These are phyloP conservation scores for Clarias magur DNA, from an alignment of 2,113 vertebrate species.

Conservation along the genomic window DNA sequence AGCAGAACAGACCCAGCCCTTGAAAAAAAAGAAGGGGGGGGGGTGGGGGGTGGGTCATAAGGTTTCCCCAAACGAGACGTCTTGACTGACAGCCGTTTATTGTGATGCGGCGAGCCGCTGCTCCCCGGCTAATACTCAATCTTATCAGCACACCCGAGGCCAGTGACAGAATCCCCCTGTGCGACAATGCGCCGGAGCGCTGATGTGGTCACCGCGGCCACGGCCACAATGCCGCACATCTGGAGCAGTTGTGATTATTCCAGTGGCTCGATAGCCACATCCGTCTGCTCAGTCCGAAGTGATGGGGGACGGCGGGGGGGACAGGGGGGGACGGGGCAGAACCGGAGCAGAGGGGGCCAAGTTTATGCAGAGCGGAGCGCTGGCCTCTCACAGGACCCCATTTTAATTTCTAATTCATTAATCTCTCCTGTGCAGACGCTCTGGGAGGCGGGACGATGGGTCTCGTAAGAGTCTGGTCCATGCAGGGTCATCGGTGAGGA, in stretches of 20 bases:
- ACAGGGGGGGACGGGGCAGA: neutral
- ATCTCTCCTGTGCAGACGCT: slow-evolving; percentile 43
- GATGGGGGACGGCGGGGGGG: neutral
- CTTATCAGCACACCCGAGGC: slow-evolving; percentile 49
- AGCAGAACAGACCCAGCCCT: slow-evolving; percentile 4
- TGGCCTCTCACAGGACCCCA: slow-evolving; percentile 43
- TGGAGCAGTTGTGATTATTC: slow-evolving; percentile 43
- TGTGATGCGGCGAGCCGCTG: slow-evolving; percentile 42
- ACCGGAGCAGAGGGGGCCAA: neutral
- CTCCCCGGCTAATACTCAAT: slow-evolving; percentile 27
- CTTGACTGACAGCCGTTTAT: slow-evolving; percentile 53
- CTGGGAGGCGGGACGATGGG: neutral
- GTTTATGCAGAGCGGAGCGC: slow-evolving; percentile 36
- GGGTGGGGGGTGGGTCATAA: slow-evolving; percentile 30
- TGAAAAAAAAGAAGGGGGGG: slow-evolving; percentile 13
- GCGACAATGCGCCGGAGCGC: slow-evolving; percentile 29
- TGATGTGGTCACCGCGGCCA: slow-evolving; percentile 33
- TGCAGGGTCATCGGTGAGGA: neutral
- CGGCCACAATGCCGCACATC: slow-evolving; percentile 37
- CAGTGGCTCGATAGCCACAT: slow-evolving; percentile 24
- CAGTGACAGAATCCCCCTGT: slow-evolving; percentile 28
- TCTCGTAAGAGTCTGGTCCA: neutral
- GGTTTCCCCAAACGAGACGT: slow-evolving; percentile 38
- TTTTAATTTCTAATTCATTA: slow-evolving; percentile 61
- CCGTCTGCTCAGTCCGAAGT: neutral